Percentiles rank a stretch among this genome's conserved stretches.
phyloP scores from a whole-genome alignment of 30 jellyfish, hydroid and myxozoan species.

The Mastigias papua region DNA sequence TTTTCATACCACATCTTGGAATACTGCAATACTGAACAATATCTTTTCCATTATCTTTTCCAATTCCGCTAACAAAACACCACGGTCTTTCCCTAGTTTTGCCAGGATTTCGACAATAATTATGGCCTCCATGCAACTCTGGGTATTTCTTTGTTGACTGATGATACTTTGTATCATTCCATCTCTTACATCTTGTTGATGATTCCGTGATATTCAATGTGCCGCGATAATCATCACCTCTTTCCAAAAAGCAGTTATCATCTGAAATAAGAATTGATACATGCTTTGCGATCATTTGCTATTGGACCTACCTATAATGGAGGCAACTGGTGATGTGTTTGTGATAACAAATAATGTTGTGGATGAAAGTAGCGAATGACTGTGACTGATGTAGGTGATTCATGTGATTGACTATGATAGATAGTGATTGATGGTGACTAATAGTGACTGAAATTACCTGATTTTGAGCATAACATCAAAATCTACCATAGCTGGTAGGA shows the following conservation, averaged over 20 bases:
- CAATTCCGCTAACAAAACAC: constrained; percentile 85
- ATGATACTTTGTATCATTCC: constrained; percentile 65
- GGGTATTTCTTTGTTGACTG: constrained; percentile 26
- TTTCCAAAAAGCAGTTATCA: constrained; percentile 87
- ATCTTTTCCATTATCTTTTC: constrained; percentile 69
- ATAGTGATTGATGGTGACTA: too few species aligned
- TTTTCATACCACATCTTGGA: constrained; percentile 88
- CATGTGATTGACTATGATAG: too few species aligned
- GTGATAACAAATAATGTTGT: too few species aligned
- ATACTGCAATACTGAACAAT: constrained; percentile 77
- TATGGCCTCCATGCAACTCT: constrained; percentile 80
- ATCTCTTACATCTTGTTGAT: constrained; percentile 49
- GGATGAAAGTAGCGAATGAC: too few species aligned
- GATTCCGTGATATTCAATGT: constrained; percentile 65
- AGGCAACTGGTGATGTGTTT: too few species aligned
- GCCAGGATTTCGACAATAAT: constrained; percentile 90
- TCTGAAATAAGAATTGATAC: constrained; percentile 65
- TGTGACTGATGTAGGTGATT: too few species aligned
- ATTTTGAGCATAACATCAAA: too few species aligned
- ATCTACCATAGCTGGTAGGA: too few species aligned
- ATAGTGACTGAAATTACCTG: too few species aligned
- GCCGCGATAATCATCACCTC: constrained; percentile 88
- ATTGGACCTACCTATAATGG: too few species aligned
- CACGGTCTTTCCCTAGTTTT: constrained; percentile 83
- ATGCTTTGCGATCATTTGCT: too few species aligned